Evolutionary conservation across 2,797 vertebrate species (phyloP).

Genomic region (Lindbergichthys nudifrons): DNA sequence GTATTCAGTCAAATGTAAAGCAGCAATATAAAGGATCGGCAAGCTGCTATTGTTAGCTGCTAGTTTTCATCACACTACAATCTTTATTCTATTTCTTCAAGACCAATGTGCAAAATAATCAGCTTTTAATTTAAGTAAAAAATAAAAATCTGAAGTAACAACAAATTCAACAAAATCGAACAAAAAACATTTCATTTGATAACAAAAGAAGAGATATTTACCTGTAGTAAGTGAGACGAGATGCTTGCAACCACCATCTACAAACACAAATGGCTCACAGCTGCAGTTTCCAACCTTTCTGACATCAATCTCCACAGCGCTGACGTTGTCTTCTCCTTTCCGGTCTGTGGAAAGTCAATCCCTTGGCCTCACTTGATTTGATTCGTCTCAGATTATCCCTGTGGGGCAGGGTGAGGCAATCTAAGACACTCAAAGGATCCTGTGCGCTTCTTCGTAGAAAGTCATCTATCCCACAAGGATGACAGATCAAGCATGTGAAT

Average conservation of each 20-base stretch:
- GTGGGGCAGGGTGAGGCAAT: background rate
- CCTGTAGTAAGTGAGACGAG: slow-evolving; percentile 47
- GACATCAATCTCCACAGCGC: slow-evolving; percentile 35
- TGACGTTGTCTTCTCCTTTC: slow-evolving; percentile 43
- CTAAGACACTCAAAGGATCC: slow-evolving; percentile 21
- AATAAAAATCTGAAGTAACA: background rate
- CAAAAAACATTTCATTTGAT: background rate
- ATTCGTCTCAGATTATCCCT: slow-evolving; percentile 74
- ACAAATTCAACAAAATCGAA: background rate
- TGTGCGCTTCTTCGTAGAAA: slow-evolving; percentile 17
- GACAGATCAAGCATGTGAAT: background rate
- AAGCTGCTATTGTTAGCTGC: background rate
- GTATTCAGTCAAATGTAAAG: slow-evolving; percentile 9
- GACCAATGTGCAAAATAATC: background rate
- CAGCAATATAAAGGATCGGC: slow-evolving; percentile 18
- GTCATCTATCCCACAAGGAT: slow-evolving; percentile 14
- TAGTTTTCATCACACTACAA: slow-evolving; percentile 9
- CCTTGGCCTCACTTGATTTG: slow-evolving; percentile 68
- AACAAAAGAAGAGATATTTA: slow-evolving; percentile 32
- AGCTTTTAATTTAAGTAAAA: background rate
- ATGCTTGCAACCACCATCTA: slow-evolving; percentile 28
- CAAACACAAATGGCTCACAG: slow-evolving; percentile 11
- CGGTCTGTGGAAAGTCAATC: slow-evolving; percentile 64
- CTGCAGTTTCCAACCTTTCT: slow-evolving; percentile 34
- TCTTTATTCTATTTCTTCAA: background rate